Evolutionary conservation across 2,113 vertebrate species (phyloP), one percentile per base, ranked within the genome.

Genomic region (Salvelinus namaycush): DNA sequence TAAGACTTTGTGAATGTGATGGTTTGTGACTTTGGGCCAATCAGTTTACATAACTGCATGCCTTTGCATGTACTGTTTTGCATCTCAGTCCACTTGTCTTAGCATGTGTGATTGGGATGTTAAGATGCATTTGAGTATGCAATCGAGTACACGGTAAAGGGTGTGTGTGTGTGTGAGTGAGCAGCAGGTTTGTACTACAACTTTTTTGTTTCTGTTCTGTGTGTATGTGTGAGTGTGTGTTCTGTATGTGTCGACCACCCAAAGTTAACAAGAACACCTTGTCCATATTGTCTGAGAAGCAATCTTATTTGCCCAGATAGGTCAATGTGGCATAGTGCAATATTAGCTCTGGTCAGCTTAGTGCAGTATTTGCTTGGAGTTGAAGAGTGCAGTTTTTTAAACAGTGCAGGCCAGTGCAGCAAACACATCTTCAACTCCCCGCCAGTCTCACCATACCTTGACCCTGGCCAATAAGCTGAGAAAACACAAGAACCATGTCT

Each of bases 171-270:
- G n/a, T 9, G 54, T 14, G 54, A 20, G 54, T 14, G 54, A 57
- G 54, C 16, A 5, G 16, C 54, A 57, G 54, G 54, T 57, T 3
- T 57, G 13, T 16, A 57, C 54, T 16, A 57, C 18, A 20, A 57
- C 54, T 4, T 57, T 57, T 57, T 57, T 6, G 16, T 20, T 57
- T 14, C 4, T 1, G 54, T 57, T 57, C 16, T 57, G 39, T 70
- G 68, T 48, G 27, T 39, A 20, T n/a, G 20, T 34, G 31, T 70
- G 31, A 44, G 39, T 57, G 54, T 84, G 83, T 87, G 70, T 8
- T 34, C 2, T 74, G 72, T 75, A 71, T 81, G 29, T 51, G 73
- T 69, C 77, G 93, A 92, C 92, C 93, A 93, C 92, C 93, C 92
- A 93, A 84, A 86, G 49, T 2, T 87, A 85, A 66, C 76, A 68